Conservation (phyloP, 2,113 vertebrate genomes). For the Petromus typicus region DNA sequence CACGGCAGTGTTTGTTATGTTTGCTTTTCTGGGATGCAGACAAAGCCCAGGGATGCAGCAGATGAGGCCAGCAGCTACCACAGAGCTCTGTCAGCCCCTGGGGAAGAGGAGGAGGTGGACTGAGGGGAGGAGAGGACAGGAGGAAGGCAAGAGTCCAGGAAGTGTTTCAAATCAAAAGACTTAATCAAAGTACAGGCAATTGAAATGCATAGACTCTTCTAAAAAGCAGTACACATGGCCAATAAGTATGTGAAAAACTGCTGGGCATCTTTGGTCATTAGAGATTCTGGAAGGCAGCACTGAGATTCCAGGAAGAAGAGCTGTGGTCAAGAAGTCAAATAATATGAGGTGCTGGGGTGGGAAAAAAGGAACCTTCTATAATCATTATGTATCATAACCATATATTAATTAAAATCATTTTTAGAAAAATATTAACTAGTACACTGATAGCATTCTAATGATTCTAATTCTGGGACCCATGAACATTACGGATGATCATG, state of each 20-base stretch:
- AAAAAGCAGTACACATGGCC: not conserved
- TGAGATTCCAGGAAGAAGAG: not conserved
- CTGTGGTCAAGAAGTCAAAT: not conserved
- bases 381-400: not conserved
- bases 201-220: not conserved
- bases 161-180: not conserved
- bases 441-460: not conserved
- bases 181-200: not conserved
- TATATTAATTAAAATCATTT: not conserved
- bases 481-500: accelerated
- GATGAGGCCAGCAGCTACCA: not conserved
- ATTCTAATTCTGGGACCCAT: not conserved
- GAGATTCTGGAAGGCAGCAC: not conserved
- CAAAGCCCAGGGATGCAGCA: not conserved
- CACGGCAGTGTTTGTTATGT: not conserved
- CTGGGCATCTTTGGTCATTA: not conserved
- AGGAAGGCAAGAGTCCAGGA: not conserved
- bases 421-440: not conserved
- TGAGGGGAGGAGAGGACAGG: not conserved
- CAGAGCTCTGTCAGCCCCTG: constrained; percentile 60
- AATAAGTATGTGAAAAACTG: not conserved
- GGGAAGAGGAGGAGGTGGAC: constrained; percentile 86
- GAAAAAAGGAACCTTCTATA: not conserved
- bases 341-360: not conserved
- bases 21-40: not conserved